Evolutionary conservation across 2,888 invertebrate species (phyloP), one percentile per base, ranked within the genome.

Genomic region (Meghimatium bilineatum): DNA sequence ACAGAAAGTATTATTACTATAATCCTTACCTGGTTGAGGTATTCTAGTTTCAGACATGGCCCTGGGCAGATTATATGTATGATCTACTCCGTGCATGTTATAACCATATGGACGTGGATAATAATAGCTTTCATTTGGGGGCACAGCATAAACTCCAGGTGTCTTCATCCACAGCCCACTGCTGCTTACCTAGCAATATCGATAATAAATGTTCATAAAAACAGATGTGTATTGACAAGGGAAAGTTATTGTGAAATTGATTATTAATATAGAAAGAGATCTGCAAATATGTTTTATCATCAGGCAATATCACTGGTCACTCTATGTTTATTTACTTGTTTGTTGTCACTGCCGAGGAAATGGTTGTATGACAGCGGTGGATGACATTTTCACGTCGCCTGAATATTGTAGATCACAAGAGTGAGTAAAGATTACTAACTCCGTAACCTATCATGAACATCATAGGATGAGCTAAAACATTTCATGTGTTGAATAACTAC

Each of bases 141-240:
- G 82, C 5, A 84, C 85, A 1, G 88, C 86, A 69, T 90, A 90
- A 83, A 91, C 82, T 12, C 89, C 88, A 0, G 90, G 90, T 26
- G 86, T 85, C 2, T 89, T 90, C 78, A 90, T 87, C 91, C 91
- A 91, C 63, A 91, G 83, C 26, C 88, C 90, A 78, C 87, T 89
- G 77, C 90, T 90, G 75, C 89, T 89, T 6, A 89, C 89, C 83
- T 83, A 78, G 23, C 52, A 32, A 14, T 12, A 36, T 12, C 10
- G 29, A 36, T 3, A 32, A 69, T 5, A 63, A 29, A 63, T 12
- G 5, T 56, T 56, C 20, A 56, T 17, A 17, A 56, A 23, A 23
- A 6, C n/a, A 6, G 14, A 56, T 56, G 5, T 8, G 44, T 44
- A 44, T 3, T 14, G 6, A 23, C 17, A 56, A 56, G 8, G 56